These are phyloP conservation scores for Dasysyrphus albostriatus DNA, from an alignment of 2,888 invertebrate genomes.

Conservation along the genomic window DNA sequence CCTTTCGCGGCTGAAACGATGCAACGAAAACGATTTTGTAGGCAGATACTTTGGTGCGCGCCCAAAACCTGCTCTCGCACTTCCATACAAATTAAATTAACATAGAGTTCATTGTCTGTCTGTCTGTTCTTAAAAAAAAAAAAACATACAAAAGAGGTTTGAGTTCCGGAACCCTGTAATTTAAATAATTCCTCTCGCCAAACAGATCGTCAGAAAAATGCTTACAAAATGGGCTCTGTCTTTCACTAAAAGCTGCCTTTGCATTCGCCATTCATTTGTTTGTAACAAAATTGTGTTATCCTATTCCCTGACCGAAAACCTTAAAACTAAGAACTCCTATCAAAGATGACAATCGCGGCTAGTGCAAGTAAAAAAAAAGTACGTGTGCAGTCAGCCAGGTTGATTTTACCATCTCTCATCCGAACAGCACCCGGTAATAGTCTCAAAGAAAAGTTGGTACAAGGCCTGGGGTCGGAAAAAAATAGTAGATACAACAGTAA, in stretches of 20 bases:
- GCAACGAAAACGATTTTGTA: constrained; percentile 67
- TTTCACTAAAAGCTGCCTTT: constrained; percentile 23
- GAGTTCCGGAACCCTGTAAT: constrained; percentile 66
- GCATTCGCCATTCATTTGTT: constrained; percentile 49
- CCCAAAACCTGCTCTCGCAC: constrained; percentile 75
- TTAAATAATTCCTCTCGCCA: constrained; percentile 66
- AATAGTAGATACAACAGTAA: constrained; percentile 29
- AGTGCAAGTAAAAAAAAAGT: constrained; percentile 29
- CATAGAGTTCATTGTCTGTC: constrained; percentile 67
- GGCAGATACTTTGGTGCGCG: constrained; percentile 72
- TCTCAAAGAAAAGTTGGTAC: background rate
- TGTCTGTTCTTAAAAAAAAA: constrained; percentile 37
- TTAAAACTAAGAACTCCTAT: constrained; percentile 43
- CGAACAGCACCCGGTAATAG: constrained; percentile 30
- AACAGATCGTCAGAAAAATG: constrained; percentile 46
- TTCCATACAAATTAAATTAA: constrained; percentile 75
- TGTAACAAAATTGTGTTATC: constrained; percentile 42
- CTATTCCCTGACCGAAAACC: constrained; percentile 53
- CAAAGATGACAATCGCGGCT: constrained; percentile 62
- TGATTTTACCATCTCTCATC: constrained; percentile 56
- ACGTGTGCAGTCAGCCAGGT: constrained; percentile 70
- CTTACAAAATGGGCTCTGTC: constrained; percentile 64
- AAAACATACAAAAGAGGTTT: constrained; percentile 32
- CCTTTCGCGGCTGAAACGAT: constrained; percentile 50
- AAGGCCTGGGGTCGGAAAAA: constrained; percentile 19